These are phyloP conservation scores for Indicator maculatus DNA, from an alignment of 2,113 vertebrate genomes.

Conservation along the genomic window DNA sequence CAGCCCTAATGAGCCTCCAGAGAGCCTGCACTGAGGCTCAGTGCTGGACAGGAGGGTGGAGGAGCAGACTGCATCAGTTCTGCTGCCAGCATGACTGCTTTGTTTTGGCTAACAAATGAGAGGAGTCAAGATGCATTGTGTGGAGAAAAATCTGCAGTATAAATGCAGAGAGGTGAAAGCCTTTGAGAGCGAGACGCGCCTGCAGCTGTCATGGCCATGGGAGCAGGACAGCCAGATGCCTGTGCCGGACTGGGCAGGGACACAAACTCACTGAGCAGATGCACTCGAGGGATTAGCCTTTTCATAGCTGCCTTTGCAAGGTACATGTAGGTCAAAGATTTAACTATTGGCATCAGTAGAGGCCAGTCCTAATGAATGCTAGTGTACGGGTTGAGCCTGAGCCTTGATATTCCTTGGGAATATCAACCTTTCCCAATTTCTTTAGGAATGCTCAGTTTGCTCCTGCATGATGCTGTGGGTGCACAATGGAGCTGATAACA, in stretches of 20 bases:
- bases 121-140: not conserved
- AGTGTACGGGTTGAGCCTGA: accelerated
- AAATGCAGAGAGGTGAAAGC: not conserved
- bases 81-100: not conserved
- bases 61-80: not conserved
- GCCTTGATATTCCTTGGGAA: not conserved
- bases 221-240: constrained; percentile 1
- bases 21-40: not conserved
- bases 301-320: not conserved
- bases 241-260: not conserved
- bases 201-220: not conserved
- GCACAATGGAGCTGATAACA: not conserved
- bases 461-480: not conserved
- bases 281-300: constrained; percentile 13
- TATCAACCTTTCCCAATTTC: not conserved
- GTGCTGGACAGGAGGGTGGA: not conserved
- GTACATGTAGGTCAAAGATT: constrained; percentile 42
- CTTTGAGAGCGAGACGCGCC: not conserved
- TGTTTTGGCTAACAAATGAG: not conserved
- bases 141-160: not conserved
- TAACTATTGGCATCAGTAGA: not conserved
- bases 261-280: constrained; percentile 1
- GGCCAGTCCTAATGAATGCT: accelerated
- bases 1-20: not conserved
- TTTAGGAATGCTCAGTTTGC: not conserved